Percentiles rank a stretch among this genome's conserved stretches.
Evolutionary conservation across 2,113 vertebrate genomes (phyloP).

Genomic region (Stictonetta naevosa): DNA sequence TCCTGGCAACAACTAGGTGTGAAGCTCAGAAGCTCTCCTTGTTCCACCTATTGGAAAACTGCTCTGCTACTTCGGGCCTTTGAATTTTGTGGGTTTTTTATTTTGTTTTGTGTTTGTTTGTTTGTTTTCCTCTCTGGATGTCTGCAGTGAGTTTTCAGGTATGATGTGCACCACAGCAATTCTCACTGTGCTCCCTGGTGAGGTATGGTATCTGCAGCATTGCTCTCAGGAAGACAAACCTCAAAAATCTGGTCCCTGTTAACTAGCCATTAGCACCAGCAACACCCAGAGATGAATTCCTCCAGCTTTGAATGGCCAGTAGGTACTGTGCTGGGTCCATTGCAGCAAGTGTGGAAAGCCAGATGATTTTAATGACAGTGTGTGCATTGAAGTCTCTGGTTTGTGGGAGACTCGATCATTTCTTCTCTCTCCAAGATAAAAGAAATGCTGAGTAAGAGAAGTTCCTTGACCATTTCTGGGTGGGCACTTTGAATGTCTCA

Average conservation of each 20-base stretch:
- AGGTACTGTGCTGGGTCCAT: neutral
- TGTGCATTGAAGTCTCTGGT: neutral
- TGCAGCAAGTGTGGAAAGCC: neutral
- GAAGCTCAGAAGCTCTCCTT: neutral
- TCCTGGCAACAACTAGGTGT: neutral
- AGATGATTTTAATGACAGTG: neutral
- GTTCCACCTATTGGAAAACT: neutral
- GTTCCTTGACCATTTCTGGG: conserved; percentile 29
- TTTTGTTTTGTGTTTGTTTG: too few species aligned
- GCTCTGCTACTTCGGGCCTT: neutral
- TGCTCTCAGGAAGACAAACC: neutral
- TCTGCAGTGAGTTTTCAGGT: neutral
- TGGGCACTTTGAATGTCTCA: conserved; percentile 42
- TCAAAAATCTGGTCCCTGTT: neutral
- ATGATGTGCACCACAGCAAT: neutral
- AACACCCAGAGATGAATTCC: neutral
- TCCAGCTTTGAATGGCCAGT: neutral
- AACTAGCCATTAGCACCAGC: neutral
- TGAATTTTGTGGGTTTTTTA: neutral
- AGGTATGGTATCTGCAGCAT: accelerated
- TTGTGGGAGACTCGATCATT: neutral
- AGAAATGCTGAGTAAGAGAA: conserved; percentile 1
- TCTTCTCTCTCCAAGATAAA: conserved; percentile 36
- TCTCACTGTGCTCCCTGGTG: neutral
- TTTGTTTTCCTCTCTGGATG: accelerated